Conservation (phyloP, 2,113 vertebrate species). For the Cisticola juncidis region DNA sequence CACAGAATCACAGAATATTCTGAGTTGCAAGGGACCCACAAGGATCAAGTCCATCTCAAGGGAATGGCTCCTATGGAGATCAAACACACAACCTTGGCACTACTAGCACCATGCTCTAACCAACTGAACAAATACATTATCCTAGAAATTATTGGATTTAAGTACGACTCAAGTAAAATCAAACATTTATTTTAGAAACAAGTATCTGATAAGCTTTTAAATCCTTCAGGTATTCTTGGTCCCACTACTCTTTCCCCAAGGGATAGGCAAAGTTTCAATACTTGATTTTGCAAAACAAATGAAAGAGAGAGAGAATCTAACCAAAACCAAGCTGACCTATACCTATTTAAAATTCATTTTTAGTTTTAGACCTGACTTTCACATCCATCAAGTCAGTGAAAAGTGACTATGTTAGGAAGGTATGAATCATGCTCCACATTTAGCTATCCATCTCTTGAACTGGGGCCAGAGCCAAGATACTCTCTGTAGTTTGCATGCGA, state of each 20-base stretch:
- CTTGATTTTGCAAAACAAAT: background rate
- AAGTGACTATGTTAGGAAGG: background rate
- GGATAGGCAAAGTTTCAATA: background rate
- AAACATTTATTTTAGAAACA: background rate
- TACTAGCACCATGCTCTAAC: background rate
- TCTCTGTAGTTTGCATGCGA: background rate
- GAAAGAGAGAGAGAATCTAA: background rate
- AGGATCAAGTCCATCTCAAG: background rate
- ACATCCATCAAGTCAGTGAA: background rate
- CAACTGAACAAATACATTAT: background rate
- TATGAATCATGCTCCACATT: background rate
- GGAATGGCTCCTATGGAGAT: background rate
- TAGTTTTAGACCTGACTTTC: background rate
- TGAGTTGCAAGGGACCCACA: background rate
- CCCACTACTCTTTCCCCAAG: background rate
- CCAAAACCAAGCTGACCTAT: background rate
- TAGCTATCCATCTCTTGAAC: background rate
- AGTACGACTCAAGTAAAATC: background rate
- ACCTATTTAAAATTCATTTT: background rate
- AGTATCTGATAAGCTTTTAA: background rate
- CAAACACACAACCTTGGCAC: too few relatives aligned
- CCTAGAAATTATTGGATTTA: background rate
- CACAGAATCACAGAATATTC: background rate
- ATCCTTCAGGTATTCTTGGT: background rate
- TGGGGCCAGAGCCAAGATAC: background rate